phyloP scores from a whole-genome alignment of 2,113 vertebrate genomes.

The Chlamydotis undulata region DNA sequence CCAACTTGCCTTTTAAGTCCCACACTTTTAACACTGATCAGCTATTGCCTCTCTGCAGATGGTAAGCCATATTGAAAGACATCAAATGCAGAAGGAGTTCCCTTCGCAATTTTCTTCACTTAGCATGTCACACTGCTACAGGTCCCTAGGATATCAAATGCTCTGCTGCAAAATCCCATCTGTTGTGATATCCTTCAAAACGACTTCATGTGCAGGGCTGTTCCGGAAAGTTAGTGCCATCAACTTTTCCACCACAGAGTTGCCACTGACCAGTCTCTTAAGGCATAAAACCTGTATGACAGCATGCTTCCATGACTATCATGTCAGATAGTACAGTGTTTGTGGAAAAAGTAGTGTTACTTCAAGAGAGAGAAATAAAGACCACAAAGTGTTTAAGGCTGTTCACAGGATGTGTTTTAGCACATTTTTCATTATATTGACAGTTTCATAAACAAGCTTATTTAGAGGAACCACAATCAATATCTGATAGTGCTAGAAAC shows the following conservation, averaged over 20 bases:
- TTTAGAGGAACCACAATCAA: neutral
- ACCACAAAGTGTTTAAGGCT: neutral
- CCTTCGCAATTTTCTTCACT: neutral
- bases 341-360: neutral
- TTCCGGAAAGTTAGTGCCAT: neutral
- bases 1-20: neutral
- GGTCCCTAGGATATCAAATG: neutral
- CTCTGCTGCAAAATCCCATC: neutral
- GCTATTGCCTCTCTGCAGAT: neutral
- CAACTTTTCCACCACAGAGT: neutral
- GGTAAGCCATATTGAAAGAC: neutral
- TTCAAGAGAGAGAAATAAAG: neutral
- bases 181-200: neutral
- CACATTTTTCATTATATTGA: neutral
- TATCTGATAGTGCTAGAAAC: neutral
- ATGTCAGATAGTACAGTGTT: neutral
- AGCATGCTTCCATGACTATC: neutral
- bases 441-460: neutral
- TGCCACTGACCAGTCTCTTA: neutral
- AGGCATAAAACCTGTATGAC: neutral
- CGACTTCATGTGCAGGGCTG: fast-evolving
- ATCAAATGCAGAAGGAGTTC: neutral
- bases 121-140: neutral
- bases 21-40: neutral
- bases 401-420: neutral